Evolutionary conservation across 2,888 invertebrate genomes (phyloP), one percentile per base, ranked within the genome.

Genomic region (Ligdia adustata): DNA sequence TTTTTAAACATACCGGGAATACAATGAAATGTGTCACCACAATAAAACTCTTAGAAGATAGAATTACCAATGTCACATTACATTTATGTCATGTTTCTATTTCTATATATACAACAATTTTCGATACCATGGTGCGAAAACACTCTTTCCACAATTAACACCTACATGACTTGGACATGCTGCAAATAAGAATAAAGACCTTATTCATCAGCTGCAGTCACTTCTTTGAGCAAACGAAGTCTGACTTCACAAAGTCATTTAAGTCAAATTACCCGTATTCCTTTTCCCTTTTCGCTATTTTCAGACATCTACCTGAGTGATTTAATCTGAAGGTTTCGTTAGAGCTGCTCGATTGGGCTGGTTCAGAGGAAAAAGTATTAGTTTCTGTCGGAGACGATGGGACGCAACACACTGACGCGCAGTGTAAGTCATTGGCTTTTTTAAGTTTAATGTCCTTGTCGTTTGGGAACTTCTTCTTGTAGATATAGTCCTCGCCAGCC

Each of bases 381-480:
- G 18, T 14, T 1, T 20, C 34, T 4, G 29, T 9, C 0, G 35
- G 9, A 2, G 6, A 13, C 18, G 14, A 27, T 2, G 24, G 1
- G 2, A 27, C 6, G 12, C 26, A 41, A 11, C 35, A 31, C 2
- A 1, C 39, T n/a, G 31, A 31, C 12, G 7, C 20, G 15, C 35
- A 37, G 1, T 18, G 11, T 16, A 1, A 27, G 12, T 11, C 7
- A 4, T 27, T 13, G n/a, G n/a, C 7, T 6, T 11, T 7, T 5
- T 16, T 35, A 0, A 22, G 1, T 9, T 14, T 24, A 1, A 22
- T 18, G 9, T 28, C 27, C 7, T 43, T 18, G n/a, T 42, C 33
- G 13, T 35, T 37, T 3, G 28, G 32, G 27, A 38, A 38, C 12
- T 29, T 16, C 20, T 24, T 20, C 4, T 34, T 48, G 42, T 33